Conservation (phyloP, 2,113 vertebrate genomes). For the Odontesthes bonariensis region DNA sequence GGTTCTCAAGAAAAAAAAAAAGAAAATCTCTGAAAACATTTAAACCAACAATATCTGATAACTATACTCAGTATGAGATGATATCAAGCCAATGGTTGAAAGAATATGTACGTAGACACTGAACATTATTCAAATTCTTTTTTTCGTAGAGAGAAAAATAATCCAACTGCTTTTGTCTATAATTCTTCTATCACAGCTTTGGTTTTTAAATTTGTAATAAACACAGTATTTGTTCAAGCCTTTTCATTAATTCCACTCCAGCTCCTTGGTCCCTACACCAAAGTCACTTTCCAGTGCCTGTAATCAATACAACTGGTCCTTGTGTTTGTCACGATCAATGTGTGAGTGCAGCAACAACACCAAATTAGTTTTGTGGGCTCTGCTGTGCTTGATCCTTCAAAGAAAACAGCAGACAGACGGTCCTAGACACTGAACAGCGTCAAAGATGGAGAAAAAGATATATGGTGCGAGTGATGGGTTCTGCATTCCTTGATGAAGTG, state of each 20-base stretch:
- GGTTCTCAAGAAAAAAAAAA: background rate
- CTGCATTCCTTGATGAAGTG: conserved; percentile 8
- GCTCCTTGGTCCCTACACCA: conserved; percentile 39
- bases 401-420: conserved; percentile 9
- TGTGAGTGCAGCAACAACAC: background rate
- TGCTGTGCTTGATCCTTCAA: conserved; percentile 19
- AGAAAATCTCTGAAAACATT: background rate
- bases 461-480: background rate
- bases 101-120: background rate
- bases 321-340: background rate
- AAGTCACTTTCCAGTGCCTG: background rate
- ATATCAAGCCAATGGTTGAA: background rate
- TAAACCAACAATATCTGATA: background rate
- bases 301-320: background rate
- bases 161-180: background rate
- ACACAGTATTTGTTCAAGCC: background rate
- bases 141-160: background rate
- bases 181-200: conserved; percentile 49
- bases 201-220: conserved; percentile 26
- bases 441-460: conserved; percentile 1
- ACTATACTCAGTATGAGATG: background rate
- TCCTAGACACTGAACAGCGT: conserved; percentile 14
- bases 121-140: background rate
- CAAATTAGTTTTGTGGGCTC: background rate
- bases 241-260: background rate